A percentile compares a stretch with the other conserved stretches of the same genome.
Evolutionary conservation across 2,888 invertebrate genomes (phyloP).

Genomic region (Cephonodes hylas): DNA sequence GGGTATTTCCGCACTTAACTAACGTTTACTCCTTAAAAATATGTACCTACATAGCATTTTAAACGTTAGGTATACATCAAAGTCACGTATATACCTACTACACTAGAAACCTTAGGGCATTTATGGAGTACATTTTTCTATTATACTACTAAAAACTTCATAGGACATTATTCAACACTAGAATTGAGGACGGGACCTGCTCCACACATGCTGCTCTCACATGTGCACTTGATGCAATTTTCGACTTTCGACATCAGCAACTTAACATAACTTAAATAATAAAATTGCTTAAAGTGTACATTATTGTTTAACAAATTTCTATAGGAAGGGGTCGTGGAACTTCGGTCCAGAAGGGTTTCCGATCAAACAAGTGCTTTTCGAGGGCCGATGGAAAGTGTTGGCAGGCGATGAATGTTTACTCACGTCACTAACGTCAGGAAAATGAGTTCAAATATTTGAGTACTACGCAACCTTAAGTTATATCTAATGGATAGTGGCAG

Average conservation of each 20-base stretch:
- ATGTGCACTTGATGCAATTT: too few relatives aligned
- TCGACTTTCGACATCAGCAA: background rate
- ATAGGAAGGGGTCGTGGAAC: background rate
- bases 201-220: too few relatives aligned
- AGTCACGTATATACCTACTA: too few relatives aligned
- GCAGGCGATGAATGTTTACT: background rate
- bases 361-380: slow-evolving; percentile 6
- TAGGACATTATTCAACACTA: too few relatives aligned
- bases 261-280: background rate
- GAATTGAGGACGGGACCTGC: too few relatives aligned
- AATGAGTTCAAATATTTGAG: background rate
- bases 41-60: background rate
- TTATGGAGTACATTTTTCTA: background rate
- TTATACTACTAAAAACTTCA: too few relatives aligned
- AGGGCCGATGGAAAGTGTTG: background rate
- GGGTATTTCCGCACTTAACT: slow-evolving; percentile 23
- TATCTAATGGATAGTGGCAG: background rate
- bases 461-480: background rate
- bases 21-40: background rate
- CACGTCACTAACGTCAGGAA: background rate
- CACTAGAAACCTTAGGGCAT: background rate
- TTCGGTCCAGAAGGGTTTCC: background rate
- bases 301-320: background rate
- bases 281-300: background rate
- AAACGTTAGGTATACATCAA: background rate